phyloP scores from a whole-genome alignment of 2,797 vertebrate species.

The Lateolabrax maculatus region DNA sequence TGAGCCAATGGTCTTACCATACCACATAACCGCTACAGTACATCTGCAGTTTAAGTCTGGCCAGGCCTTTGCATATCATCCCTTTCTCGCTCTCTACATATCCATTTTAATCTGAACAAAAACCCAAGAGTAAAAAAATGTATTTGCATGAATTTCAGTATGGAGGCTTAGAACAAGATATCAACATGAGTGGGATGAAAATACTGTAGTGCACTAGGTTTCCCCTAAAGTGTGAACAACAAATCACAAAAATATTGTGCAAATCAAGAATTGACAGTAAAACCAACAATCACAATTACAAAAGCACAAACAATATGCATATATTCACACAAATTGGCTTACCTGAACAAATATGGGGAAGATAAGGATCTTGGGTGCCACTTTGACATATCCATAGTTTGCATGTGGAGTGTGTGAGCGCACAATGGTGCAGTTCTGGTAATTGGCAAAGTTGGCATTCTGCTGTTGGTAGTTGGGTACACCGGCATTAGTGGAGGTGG shows the following conservation, averaged over 20 bases:
- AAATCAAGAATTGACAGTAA: background rate
- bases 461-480: slow-evolving; percentile 82
- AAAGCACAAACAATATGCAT: slow-evolving; percentile 5
- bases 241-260: background rate
- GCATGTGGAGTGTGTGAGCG: slow-evolving; percentile 88
- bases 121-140: too few relatives aligned
- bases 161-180: background rate
- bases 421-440: slow-evolving; percentile 93
- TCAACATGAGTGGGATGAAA: background rate
- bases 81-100: background rate
- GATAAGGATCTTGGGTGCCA: slow-evolving; percentile 94
- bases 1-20: background rate
- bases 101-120: background rate
- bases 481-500: slow-evolving; percentile 71
- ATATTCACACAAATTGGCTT: slow-evolving; percentile 26
- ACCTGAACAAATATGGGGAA: slow-evolving; percentile 98
- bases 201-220: background rate
- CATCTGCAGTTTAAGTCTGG: background rate
- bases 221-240: background rate
- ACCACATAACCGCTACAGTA: background rate
- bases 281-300: background rate
- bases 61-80: background rate
- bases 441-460: slow-evolving; percentile 87
- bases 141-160: too few relatives aligned
- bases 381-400: slow-evolving; percentile 93